Base-by-base conservation (phyloP, 2,888 invertebrate genomes). In the Ichneumoninae sp. region DNA sequence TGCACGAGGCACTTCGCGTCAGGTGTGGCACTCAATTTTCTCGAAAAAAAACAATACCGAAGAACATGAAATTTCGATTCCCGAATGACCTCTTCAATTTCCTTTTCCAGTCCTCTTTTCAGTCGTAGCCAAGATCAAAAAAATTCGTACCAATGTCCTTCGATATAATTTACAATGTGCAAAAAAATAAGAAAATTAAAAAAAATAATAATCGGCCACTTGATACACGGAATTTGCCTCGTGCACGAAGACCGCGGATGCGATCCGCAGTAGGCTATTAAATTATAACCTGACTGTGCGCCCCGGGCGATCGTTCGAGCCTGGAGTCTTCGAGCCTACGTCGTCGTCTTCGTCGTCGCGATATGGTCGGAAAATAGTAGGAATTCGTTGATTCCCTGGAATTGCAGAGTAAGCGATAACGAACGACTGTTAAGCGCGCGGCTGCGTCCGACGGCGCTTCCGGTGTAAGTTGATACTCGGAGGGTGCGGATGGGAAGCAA, bases 291-390 rank as follows among this genome's bases (percentile, higher is more conserved):
- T 16, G 44, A 47, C 44, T 4, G 44, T 16, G 44, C 1, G 44
- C 16, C 4, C 16, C 44, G 44, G 4, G 1, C 44, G 66, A 75
- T 63, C 52, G 69, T 82, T 57, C 57, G 66, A 76, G 40, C 13
- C 16, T 5, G 26, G 63, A 57, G 19, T 60, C 66, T 19, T 22
- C 13, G 52, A 60, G 10, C 36, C 52, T 19, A 44, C 71, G 52
- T 63, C 69, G 73, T 73, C 68, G 68, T 80, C 65, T 44, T 83
- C 68, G 79, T 66, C 74, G 54, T 44, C 30, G 33, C 30, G 16
- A 16, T 40, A 40, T 40, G 10, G 7, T 10, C 40, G 16, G 16
- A 47, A 47, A 57, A 22, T 79, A 60, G 71, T 54, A 69, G 47
- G 13, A 40, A 22, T 22, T 57, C 57, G 57, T 44, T 57, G 71